Evolutionary conservation across 2,888 invertebrate species (phyloP).

Genomic region (Geotrupes spiniger): DNA sequence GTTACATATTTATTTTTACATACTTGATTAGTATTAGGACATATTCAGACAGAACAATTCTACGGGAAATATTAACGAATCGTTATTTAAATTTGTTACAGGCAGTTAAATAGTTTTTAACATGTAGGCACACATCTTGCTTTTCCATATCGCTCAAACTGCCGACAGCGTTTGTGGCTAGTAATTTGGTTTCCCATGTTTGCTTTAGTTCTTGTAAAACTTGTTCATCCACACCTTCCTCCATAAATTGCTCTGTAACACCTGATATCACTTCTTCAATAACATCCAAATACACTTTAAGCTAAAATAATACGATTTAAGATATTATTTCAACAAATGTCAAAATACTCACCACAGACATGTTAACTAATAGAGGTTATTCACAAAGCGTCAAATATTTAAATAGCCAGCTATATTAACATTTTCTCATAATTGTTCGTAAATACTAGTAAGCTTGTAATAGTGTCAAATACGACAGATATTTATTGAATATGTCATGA

Average conservation of each 20-base stretch:
- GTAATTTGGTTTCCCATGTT: constrained; percentile 89
- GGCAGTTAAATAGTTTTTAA: neutral
- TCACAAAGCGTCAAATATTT: neutral
- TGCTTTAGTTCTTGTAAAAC: constrained; percentile 92
- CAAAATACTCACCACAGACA: constrained; percentile 22
- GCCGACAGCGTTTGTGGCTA: constrained; percentile 88
- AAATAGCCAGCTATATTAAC: neutral
- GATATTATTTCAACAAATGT: neutral
- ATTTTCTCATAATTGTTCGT: too few species aligned
- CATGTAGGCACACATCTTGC: constrained; percentile 26
- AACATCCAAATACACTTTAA: constrained; percentile 89
- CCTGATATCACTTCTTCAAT: constrained; percentile 95
- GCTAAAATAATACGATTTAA: constrained; percentile 43
- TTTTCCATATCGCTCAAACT: constrained; percentile 54
- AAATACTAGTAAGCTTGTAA: too few species aligned
- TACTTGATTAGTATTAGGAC: too few species aligned
- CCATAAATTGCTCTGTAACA: constrained; percentile 91
- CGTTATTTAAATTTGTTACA: too few species aligned
- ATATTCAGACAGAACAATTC: too few species aligned
- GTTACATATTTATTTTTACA: too few species aligned
- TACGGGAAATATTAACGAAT: too few species aligned
- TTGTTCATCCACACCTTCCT: constrained; percentile 97
- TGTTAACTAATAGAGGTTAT: constrained; percentile 5
- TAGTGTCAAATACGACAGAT: too few species aligned
- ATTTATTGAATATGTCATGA: too few species aligned